A percentile compares a stretch with the other conserved stretches of the same genome.
Evolutionary conservation across 2,113 vertebrate genomes (phyloP).

Genomic region (Xiphophorus couchianus): DNA sequence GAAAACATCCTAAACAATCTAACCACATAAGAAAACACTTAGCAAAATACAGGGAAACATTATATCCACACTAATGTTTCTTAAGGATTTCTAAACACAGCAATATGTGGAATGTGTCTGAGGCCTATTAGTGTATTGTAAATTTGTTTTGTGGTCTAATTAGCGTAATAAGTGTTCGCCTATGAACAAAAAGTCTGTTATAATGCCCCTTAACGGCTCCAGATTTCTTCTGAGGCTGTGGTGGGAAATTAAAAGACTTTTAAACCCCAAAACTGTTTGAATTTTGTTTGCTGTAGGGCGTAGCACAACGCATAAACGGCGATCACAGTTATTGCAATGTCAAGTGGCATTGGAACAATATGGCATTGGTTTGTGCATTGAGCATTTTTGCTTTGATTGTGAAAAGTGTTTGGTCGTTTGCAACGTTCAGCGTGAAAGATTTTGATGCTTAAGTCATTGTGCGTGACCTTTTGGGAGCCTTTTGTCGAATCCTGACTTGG

Average conservation of each 20-base stretch:
- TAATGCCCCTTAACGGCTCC: background rate
- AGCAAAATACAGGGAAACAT: slow-evolving; percentile 20
- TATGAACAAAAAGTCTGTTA: slow-evolving; percentile 20
- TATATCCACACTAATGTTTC: slow-evolving; percentile 19
- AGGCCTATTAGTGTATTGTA: slow-evolving; percentile 51
- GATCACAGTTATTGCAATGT: background rate
- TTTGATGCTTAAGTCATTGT: slow-evolving; percentile 17
- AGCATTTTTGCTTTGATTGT: slow-evolving; percentile 33
- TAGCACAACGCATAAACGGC: slow-evolving; percentile 1
- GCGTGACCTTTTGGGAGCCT: slow-evolving; percentile 41
- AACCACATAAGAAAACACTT: slow-evolving; percentile 39
- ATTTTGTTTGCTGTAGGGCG: background rate
- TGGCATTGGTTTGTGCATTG: background rate
- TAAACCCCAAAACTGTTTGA: background rate
- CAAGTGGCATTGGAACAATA: slow-evolving; percentile 14
- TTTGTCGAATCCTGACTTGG: slow-evolving; percentile 35
- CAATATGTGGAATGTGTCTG: slow-evolving; percentile 62
- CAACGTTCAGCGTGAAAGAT: slow-evolving; percentile 20
- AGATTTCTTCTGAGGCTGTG: slow-evolving; percentile 11
- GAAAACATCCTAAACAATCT: slow-evolving; percentile 37
- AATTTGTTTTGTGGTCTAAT: slow-evolving; percentile 63
- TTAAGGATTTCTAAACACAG: slow-evolving; percentile 43
- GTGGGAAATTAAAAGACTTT: slow-evolving; percentile 11
- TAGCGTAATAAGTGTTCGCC: slow-evolving; percentile 31
- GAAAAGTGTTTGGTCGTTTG: slow-evolving; percentile 28